Percentiles rank a stretch among this genome's conserved stretches.
Conservation (phyloP, 2,797 vertebrate genomes). For the Eleutherodactylus coqui region DNA sequence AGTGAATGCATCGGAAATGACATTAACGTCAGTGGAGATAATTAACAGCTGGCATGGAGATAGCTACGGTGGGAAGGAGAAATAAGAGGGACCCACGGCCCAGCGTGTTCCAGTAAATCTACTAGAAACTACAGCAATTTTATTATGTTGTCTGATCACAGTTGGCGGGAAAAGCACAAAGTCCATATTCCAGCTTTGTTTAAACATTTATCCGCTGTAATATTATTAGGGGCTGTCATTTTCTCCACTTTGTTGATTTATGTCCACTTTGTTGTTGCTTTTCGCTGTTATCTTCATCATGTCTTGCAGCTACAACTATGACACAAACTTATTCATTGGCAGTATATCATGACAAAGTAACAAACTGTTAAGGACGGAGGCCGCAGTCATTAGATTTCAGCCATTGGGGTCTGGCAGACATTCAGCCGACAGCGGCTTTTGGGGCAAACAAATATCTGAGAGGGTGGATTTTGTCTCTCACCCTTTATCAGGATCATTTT, state of each 20-base stretch:
- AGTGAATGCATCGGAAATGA: slow-evolving; percentile 62
- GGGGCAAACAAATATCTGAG: background rate
- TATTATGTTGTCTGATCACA: slow-evolving; percentile 56
- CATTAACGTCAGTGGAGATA: slow-evolving; percentile 67
- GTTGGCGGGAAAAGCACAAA: slow-evolving; percentile 47
- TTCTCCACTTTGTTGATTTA: slow-evolving; percentile 36
- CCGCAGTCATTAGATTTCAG: background rate
- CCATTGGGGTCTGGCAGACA: background rate
- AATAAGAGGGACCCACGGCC: slow-evolving; percentile 29
- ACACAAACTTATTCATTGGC: background rate
- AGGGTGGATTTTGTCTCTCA: background rate
- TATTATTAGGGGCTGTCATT: slow-evolving; percentile 46
- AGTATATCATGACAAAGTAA: slow-evolving; percentile 24
- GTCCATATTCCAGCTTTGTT: slow-evolving; percentile 39
- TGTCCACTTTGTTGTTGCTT: slow-evolving; percentile 49
- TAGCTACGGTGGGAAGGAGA: slow-evolving; percentile 29
- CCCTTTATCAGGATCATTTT: no score
- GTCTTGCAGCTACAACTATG: slow-evolving; percentile 43
- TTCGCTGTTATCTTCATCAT: slow-evolving; percentile 38
- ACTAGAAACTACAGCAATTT: slow-evolving; percentile 44
- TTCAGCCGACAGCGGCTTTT: background rate
- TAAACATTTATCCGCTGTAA: slow-evolving; percentile 53
- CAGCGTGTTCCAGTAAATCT: slow-evolving; percentile 52
- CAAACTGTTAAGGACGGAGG: background rate
- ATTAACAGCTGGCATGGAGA: slow-evolving; percentile 55